phyloP scores from a whole-genome alignment of 2,113 vertebrate genomes.

The Leucoraja erinaceus region DNA sequence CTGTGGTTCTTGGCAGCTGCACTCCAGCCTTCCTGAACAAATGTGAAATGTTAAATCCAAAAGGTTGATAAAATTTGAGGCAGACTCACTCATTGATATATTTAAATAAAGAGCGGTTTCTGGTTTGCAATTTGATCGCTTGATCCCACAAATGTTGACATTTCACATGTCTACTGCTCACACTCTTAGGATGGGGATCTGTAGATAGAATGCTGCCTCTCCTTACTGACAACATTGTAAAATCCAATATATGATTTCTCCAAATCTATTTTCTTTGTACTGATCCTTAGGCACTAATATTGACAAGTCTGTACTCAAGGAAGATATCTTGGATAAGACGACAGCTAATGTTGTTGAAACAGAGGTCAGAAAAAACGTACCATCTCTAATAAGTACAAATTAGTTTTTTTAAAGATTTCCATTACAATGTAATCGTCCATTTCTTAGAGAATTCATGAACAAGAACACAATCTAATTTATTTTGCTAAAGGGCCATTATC shows the following conservation, averaged over 20 bases:
- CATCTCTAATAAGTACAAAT: background rate
- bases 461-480: background rate
- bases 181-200: background rate
- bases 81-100: background rate
- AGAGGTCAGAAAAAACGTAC: slow-evolving; percentile 8
- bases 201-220: background rate
- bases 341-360: background rate
- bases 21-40: too few relatives aligned
- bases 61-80: background rate
- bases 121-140: too few relatives aligned
- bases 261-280: background rate
- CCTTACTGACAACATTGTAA: background rate
- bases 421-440: background rate
- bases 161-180: background rate
- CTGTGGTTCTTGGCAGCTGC: too few relatives aligned
- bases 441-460: background rate
- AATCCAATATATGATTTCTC: too few relatives aligned
- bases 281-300: slow-evolving; percentile 10
- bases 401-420: background rate
- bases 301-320: background rate
- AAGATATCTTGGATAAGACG: background rate
- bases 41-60: background rate
- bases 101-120: background rate
- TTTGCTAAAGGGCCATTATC: background rate
- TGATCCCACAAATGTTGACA: background rate